Evolutionary conservation across 2,113 vertebrate genomes (phyloP).

Genomic region (Telmatochromis sp.): DNA sequence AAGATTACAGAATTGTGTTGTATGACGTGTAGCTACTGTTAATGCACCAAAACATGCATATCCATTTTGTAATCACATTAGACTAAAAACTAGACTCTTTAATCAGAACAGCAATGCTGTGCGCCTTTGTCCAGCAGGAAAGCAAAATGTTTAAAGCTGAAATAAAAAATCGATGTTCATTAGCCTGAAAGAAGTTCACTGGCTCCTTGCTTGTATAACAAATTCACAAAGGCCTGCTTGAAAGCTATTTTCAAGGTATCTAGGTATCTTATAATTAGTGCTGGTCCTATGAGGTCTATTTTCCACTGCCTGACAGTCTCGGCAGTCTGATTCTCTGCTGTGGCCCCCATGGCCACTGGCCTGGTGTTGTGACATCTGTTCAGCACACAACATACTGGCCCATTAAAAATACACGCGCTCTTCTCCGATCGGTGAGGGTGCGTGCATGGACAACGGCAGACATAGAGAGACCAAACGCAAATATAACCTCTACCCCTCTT

Average conservation of each 20-base stretch:
- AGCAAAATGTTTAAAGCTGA: constrained; percentile 4
- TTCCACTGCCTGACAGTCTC: background rate
- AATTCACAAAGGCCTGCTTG: background rate
- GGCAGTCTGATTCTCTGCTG: background rate
- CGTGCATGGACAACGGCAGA: background rate
- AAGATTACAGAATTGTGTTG: background rate
- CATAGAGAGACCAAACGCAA: background rate
- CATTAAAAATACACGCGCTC: constrained; percentile 6
- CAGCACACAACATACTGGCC: background rate
- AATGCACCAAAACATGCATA: background rate
- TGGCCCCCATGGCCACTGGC: background rate
- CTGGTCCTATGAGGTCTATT: background rate
- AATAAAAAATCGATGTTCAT: constrained; percentile 20
- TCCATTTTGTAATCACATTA: background rate
- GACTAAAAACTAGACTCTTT: background rate
- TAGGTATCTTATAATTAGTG: constrained; percentile 17
- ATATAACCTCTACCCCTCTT: constrained; percentile 60
- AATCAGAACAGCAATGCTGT: background rate
- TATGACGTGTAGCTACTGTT: background rate
- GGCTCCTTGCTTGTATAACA: background rate
- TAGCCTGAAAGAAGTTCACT: constrained; percentile 1
- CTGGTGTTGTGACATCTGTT: constrained; percentile 14
- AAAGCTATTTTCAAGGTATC: background rate
- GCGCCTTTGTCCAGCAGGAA: background rate
- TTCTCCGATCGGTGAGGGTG: background rate